Conservation (phyloP, 2,113 vertebrate species). For the Myiozetetes cayanensis region DNA sequence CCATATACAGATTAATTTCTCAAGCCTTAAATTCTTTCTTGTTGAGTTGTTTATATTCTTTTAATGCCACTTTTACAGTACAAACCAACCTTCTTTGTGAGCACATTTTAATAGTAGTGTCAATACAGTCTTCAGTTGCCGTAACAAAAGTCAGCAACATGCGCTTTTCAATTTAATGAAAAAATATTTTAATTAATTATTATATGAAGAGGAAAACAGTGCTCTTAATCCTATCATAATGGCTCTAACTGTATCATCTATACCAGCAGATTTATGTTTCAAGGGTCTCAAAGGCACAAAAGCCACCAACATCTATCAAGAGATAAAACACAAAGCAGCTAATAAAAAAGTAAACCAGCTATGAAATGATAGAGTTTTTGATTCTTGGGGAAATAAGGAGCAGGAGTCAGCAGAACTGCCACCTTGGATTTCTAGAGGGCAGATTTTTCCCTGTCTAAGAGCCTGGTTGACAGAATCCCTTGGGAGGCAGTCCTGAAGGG, state of each 20-base stretch:
- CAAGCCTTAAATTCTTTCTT: not conserved
- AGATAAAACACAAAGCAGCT: not conserved
- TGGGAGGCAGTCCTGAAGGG: not conserved
- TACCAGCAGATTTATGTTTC: conserved; percentile 11
- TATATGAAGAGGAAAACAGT: not conserved
- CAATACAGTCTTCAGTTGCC: not conserved
- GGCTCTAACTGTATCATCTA: not conserved
- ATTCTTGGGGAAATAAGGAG: not conserved
- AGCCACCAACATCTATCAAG: not conserved
- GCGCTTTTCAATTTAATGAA: conserved; percentile 6
- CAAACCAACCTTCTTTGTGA: not conserved
- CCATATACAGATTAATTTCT: not conserved
- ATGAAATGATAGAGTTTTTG: not conserved
- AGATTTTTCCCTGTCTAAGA: not conserved
- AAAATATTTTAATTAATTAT: conserved; percentile 43
- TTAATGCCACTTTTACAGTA: not conserved
- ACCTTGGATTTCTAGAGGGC: not conserved
- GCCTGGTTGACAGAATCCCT: not conserved
- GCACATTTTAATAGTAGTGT: not conserved
- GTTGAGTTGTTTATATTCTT: not conserved
- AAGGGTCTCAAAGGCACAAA: not conserved
- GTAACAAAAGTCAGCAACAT: conserved; percentile 7
- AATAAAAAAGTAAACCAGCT: not conserved
- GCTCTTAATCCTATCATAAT: conserved; percentile 10
- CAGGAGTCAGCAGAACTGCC: not conserved